A percentile compares a stretch with the other conserved stretches of the same genome.
phyloP scores from a whole-genome alignment of 2,113 vertebrate genomes.

The Passer montanus region DNA sequence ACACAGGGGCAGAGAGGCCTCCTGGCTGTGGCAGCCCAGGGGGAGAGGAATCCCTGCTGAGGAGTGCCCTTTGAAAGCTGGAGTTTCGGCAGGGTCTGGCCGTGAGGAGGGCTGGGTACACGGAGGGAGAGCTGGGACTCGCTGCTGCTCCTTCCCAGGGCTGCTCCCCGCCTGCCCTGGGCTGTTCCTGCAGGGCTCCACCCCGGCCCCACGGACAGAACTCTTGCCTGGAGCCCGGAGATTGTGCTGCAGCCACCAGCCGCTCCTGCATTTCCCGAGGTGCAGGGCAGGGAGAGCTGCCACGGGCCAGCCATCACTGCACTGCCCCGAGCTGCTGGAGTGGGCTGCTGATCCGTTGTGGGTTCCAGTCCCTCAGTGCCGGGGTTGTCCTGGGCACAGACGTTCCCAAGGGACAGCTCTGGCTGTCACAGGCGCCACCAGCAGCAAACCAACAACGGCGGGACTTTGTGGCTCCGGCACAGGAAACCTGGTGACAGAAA shows the following conservation, averaged over 20 bases:
- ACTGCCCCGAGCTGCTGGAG: not conserved
- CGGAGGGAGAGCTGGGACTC: rapidly evolving
- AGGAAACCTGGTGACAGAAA: no score
- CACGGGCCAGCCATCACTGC: not conserved
- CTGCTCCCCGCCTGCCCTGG: not conserved
- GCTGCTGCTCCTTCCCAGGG: not conserved
- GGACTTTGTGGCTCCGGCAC: not conserved
- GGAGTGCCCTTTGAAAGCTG: not conserved
- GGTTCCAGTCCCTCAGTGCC: not conserved
- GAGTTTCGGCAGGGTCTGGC: not conserved
- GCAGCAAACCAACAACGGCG: not conserved
- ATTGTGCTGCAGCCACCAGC: not conserved
- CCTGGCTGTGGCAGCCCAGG: no score
- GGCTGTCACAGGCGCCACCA: not conserved
- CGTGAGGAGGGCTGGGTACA: not conserved
- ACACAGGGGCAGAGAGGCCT: not conserved
- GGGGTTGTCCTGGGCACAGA: not conserved
- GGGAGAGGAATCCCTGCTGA: no score
- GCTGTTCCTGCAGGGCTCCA: not conserved
- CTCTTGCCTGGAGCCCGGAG: not conserved
- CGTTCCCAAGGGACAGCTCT: not conserved
- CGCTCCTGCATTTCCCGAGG: not conserved
- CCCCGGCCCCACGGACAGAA: rapidly evolving
- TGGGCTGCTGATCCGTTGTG: not conserved
- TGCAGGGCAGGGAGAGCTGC: not conserved